phyloP scores from a whole-genome alignment of 2,888 invertebrate species.

The Pelosia muscerda region DNA sequence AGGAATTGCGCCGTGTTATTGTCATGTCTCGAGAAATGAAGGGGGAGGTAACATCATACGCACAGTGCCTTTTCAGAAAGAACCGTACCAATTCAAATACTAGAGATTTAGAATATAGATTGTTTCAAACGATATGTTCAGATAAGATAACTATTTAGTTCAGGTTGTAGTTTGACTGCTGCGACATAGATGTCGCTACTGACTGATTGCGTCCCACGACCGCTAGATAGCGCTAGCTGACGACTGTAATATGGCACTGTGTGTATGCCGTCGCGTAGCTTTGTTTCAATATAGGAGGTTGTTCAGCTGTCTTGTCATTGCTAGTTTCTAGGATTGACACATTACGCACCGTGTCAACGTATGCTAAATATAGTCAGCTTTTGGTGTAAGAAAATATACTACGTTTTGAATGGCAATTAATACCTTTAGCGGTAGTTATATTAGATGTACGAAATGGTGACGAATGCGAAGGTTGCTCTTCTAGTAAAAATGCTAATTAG shows the following conservation, averaged over 20 bases:
- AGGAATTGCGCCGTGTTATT: slow-evolving; percentile 38
- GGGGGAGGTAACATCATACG: slow-evolving; percentile 23
- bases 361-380: slow-evolving; percentile 22
- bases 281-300: slow-evolving; percentile 38
- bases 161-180: slow-evolving; percentile 17
- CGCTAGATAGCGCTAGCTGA: slow-evolving; percentile 33
- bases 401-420: not conserved
- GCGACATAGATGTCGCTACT: slow-evolving; percentile 22
- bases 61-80: slow-evolving; percentile 26
- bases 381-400: slow-evolving; percentile 35
- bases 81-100: slow-evolving; percentile 18
- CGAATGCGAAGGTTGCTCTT: not conserved
- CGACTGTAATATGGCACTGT: slow-evolving; percentile 19
- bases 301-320: slow-evolving; percentile 59
- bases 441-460: not conserved
- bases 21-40: slow-evolving; percentile 26
- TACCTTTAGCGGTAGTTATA: not conserved
- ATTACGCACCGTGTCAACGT: slow-evolving; percentile 14
- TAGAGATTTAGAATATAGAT: slow-evolving; percentile 1
- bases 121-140: not conserved
- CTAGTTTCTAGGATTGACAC: slow-evolving; percentile 44
- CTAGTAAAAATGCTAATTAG: slow-evolving; percentile 4
- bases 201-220: slow-evolving; percentile 19
- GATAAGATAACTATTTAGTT: not conserved
- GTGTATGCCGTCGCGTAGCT: slow-evolving; percentile 27